These are phyloP conservation scores for Gymnocypris eckloni DNA, from an alignment of 2,797 vertebrate species.

Conservation along the genomic window DNA sequence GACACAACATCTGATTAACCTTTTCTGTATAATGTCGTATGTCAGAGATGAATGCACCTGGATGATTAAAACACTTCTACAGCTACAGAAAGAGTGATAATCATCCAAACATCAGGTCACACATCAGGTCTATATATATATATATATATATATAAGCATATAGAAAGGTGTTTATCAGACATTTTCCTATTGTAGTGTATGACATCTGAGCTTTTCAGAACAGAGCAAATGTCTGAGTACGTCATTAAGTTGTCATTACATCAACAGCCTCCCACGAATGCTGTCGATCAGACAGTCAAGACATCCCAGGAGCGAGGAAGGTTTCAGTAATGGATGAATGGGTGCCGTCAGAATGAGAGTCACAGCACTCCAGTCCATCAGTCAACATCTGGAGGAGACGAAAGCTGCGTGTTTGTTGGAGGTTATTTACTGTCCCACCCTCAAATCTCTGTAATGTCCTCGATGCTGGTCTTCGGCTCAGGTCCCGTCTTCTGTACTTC, in stretches of 20 bases:
- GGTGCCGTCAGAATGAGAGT: too few relatives aligned
- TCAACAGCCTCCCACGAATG: neutral
- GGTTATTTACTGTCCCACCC: neutral
- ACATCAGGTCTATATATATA: too few relatives aligned
- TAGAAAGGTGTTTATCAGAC: neutral
- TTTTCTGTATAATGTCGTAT: neutral
- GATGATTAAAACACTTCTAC: neutral
- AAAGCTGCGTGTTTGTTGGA: neutral
- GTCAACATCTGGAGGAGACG: too few relatives aligned
- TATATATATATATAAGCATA: too few relatives aligned
- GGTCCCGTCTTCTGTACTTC: too few relatives aligned
- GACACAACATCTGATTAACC: too few relatives aligned
- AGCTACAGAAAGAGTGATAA: neutral
- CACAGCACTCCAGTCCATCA: too few relatives aligned
- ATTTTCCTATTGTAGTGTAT: neutral
- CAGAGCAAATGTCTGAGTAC: neutral
- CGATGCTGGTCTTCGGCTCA: neutral
- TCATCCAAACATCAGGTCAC: conserved; percentile 3
- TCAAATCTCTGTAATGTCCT: neutral
- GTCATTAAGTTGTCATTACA: neutral
- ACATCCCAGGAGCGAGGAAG: neutral
- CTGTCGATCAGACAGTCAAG: conserved; percentile 11
- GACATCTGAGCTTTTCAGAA: neutral
- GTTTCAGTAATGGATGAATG: neutral
- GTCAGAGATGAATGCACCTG: neutral